Conservation (phyloP, 2,113 vertebrate genomes). For the Haplotaxodon microlepis region DNA sequence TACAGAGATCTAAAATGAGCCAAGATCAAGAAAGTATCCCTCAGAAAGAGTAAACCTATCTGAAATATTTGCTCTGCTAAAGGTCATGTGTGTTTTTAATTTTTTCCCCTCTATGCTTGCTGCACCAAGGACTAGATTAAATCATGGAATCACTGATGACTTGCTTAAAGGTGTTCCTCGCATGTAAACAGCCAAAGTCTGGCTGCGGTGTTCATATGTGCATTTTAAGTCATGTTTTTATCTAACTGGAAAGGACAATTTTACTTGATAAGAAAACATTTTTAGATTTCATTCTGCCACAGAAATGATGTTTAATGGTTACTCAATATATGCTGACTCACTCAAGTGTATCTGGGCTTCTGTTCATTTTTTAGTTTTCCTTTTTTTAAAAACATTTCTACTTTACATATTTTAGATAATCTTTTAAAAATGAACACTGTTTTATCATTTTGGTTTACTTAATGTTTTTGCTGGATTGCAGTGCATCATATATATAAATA, state of each 20-base stretch:
- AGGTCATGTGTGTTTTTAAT: constrained; percentile 13
- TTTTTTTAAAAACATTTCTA: neutral
- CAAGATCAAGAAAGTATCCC: neutral
- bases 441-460: neutral
- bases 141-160: neutral
- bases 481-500: neutral
- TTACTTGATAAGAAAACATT: neutral
- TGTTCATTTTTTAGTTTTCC: neutral
- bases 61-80: neutral
- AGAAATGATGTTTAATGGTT: neutral
- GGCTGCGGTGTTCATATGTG: neutral
- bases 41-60: neutral
- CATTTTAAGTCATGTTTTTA: neutral
- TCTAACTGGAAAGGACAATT: neutral
- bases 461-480: neutral
- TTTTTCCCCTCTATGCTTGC: neutral
- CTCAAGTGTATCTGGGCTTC: neutral
- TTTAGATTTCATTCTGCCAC: neutral
- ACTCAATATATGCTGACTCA: neutral
- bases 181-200: neutral
- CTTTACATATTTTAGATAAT: neutral
- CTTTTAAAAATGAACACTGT: neutral
- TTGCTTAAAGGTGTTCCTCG: neutral
- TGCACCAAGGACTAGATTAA: neutral
- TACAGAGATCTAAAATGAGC: neutral